phyloP scores from a whole-genome alignment of 2,888 invertebrate genomes.

The Pocota personata region DNA sequence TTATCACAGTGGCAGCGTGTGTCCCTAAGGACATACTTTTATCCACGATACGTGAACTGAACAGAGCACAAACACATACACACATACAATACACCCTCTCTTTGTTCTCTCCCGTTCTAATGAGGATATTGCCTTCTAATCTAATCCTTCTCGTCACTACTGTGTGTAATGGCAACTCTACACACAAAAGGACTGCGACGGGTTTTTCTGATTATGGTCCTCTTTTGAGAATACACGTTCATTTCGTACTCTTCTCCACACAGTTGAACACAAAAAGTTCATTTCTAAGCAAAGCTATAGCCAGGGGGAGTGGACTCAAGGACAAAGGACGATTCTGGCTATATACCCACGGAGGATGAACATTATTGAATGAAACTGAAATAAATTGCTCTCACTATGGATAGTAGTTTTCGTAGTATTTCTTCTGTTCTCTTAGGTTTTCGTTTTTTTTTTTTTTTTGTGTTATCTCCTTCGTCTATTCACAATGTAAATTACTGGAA shows the following conservation, averaged over 20 bases:
- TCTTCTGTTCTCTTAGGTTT: slow-evolving; percentile 29
- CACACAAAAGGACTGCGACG: slow-evolving; percentile 28
- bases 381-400: slow-evolving; percentile 64
- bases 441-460: neutral
- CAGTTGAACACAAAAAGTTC: slow-evolving; percentile 21
- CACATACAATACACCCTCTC: neutral
- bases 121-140: slow-evolving; percentile 71
- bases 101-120: slow-evolving; percentile 55
- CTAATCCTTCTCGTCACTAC: slow-evolving; percentile 54
- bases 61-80: neutral
- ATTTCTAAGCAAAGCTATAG: slow-evolving; percentile 33
- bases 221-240: slow-evolving; percentile 7
- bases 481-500: slow-evolving; percentile 55
- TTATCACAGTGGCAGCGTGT: slow-evolving; percentile 50
- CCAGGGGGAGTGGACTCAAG: slow-evolving; percentile 34
- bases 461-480: slow-evolving; percentile 9
- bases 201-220: slow-evolving; percentile 30
- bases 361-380: slow-evolving; percentile 71
- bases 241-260: neutral
- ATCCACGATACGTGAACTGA: slow-evolving; percentile 40
- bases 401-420: slow-evolving; percentile 51
- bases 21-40: slow-evolving; percentile 38
- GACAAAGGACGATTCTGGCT: slow-evolving; percentile 44
- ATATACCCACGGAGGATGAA: slow-evolving; percentile 15
- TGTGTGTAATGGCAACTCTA: slow-evolving; percentile 36